Evolutionary conservation across 2,113 vertebrate genomes (phyloP), one percentile per base, ranked within the genome.

Genomic region (Paralichthys olivaceus): DNA sequence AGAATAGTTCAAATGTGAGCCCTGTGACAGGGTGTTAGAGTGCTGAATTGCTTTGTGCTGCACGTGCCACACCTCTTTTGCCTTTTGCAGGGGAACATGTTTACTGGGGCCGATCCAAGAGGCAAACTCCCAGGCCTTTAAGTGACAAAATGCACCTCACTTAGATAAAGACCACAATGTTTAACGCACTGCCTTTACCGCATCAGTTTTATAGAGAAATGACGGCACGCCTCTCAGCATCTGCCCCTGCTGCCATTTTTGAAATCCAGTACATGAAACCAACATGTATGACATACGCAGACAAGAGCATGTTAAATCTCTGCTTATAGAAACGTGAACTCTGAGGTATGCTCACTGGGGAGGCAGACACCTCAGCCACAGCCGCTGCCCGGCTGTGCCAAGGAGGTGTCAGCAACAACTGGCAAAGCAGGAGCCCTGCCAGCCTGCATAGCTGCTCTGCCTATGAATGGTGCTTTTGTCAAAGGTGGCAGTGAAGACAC

Each of bases 1-100:
- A 89, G 87, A 91, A 89, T 77, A 79, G 83, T 90, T 91, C 90
- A 92, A 92, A 93, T 90, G 89, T 84, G 81, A 88, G 85, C 81
- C 57, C 59, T n/a, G 78, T 87, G 90, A 90, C 86, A 89, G 84
- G 78, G 84, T 49, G 84, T 88, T 89, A 87, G 82, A 88, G 82
- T 85, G 85, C 89, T 88, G 86, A 89, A 91, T 89, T 84, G 86
- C 86, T 85, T 77, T 79, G 84, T 47, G 77, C 83, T 65, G 70
- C 82, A 79, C 69, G 69, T 83, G 84, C 72, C 40, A 49, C 53
- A 0, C 77, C 77, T 81, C 82, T 73, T 64, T 80, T 82, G 80
- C 87, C 79, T 83, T 84, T 70, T 4, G 43, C 43, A 45, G 6
- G 67, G 83, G 65, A 63, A 69, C 67, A 34, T 86, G 85, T 92